Conservation (phyloP, 2,888 invertebrate species). For the Macroteleia sp. region DNA sequence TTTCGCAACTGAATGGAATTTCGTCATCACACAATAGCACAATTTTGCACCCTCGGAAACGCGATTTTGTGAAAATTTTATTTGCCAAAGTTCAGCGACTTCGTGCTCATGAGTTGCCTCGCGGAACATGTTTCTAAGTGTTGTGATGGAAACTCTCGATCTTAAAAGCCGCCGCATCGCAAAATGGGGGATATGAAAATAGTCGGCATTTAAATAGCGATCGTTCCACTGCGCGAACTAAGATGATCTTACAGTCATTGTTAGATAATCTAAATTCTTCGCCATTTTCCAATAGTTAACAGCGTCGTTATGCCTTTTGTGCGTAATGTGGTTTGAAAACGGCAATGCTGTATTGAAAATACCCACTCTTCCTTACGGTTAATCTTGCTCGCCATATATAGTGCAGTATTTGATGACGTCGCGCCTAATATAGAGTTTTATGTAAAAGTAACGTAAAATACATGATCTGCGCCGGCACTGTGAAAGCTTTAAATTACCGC, state of each 20-base stretch:
- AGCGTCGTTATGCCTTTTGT: conserved; percentile 22
- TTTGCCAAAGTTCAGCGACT: conserved; percentile 9
- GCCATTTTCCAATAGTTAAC: conserved; percentile 5
- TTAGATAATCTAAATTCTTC: conserved; percentile 37
- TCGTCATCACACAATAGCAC: conserved; percentile 16
- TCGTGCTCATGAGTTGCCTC: conserved; percentile 4
- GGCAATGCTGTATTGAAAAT: conserved; percentile 28
- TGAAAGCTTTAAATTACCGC: conserved; percentile 12
- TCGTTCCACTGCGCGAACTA: conserved; percentile 21
- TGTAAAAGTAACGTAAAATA: conserved; percentile 32
- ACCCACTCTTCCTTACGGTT: conserved; percentile 26
- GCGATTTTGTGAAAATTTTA: conserved; percentile 7
- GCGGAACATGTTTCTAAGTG: conserved; percentile 11
- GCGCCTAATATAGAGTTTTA: conserved; percentile 42
- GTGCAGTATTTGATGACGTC: conserved; percentile 10
- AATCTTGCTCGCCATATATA: conserved; percentile 36
- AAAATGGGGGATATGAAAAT: conserved; percentile 5
- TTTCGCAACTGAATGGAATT: no score
- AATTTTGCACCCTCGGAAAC: conserved; percentile 5
- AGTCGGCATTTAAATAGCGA: conserved; percentile 22
- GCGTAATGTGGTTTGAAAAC: conserved; percentile 6
- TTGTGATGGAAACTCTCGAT: not conserved
- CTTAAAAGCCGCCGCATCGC: conserved; percentile 2
- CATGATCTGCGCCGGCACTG: not conserved
- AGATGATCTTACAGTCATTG: not conserved